A percentile compares a stretch with the other conserved stretches of the same genome.
phyloP scores from a whole-genome alignment of 2,113 vertebrate species.

The Blennius ocellaris region DNA sequence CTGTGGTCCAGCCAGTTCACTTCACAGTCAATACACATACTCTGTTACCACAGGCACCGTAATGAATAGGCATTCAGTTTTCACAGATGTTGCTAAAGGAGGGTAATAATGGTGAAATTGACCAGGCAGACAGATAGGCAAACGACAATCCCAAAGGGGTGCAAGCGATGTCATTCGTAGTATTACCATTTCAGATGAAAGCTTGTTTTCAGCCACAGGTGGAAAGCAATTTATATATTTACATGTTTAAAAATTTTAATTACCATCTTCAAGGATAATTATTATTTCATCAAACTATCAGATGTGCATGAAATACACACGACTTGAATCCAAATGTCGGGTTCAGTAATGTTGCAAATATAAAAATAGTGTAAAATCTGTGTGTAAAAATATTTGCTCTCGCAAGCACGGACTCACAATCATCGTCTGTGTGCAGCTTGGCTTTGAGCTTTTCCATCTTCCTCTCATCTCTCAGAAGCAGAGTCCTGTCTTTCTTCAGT shows the following conservation, averaged over 20 bases:
- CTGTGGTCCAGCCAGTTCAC: constrained; percentile 99
- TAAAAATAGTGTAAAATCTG: not conserved
- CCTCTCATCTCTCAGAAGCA: constrained; percentile 92
- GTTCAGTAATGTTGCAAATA: constrained; percentile 18
- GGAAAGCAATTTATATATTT: constrained; percentile 21
- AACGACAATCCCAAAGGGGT: constrained; percentile 15
- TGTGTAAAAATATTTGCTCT: too few species aligned
- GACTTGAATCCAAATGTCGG: constrained; percentile 37
- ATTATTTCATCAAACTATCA: constrained; percentile 52
- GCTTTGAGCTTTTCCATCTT: constrained; percentile 99
- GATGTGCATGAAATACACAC: constrained; percentile 36
- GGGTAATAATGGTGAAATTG: constrained; percentile 24
- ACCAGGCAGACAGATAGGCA: constrained; percentile 1
- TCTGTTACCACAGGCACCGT: constrained; percentile 33
- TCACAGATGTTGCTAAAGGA: not conserved
- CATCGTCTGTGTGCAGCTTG: constrained; percentile 98
- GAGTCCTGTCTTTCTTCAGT: constrained; percentile 93
- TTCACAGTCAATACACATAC: constrained; percentile 72
- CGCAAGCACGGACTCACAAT: constrained; percentile 85
- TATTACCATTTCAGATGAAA: constrained; percentile 20
- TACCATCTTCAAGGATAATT: constrained; percentile 40
- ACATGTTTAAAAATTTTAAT: constrained; percentile 38
- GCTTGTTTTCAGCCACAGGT: constrained; percentile 8
- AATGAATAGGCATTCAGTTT: constrained; percentile 30
- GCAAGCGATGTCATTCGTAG: constrained; percentile 7